Conservation (phyloP, 2,113 vertebrate species). For the Hippocampus mohnikei region DNA sequence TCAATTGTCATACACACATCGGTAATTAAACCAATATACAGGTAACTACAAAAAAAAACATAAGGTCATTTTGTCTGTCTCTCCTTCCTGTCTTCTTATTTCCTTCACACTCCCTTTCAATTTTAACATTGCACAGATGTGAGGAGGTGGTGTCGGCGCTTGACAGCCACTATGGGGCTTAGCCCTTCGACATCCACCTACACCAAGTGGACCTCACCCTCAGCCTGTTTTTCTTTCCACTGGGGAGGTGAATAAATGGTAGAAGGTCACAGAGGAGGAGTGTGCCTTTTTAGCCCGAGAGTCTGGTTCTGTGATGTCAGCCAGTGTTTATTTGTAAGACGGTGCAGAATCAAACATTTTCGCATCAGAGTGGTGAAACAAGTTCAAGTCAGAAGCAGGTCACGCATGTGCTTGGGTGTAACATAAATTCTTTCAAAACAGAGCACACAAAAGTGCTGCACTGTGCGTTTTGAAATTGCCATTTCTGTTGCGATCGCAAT, state of each 20-base stretch:
- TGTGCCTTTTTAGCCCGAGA: constrained; percentile 34
- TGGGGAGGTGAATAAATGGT: constrained; percentile 54
- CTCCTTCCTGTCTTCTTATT: constrained; percentile 6
- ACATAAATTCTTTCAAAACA: background rate
- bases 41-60: background rate
- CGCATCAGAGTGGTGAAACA: constrained; percentile 28
- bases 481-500: background rate
- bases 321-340: constrained; percentile 65
- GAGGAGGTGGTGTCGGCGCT: constrained; percentile 29
- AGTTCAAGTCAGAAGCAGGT: constrained; percentile 38
- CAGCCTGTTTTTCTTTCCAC: constrained; percentile 62
- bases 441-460: background rate
- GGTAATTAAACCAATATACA: background rate
- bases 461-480: background rate
- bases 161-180: constrained; percentile 14
- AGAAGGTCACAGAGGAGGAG: constrained; percentile 32
- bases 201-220: constrained; percentile 52
- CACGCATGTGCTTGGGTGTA: constrained; percentile 10
- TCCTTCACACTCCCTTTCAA: constrained; percentile 11
- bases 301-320: constrained; percentile 41
- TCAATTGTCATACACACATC: background rate
- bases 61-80: constrained; percentile 10
- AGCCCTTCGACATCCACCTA: constrained; percentile 44
- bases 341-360: constrained; percentile 42
- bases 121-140: constrained; percentile 48